These are phyloP conservation scores for Drosophila mettleri DNA, from an alignment of 2,888 invertebrate species.

Conservation along the genomic window DNA sequence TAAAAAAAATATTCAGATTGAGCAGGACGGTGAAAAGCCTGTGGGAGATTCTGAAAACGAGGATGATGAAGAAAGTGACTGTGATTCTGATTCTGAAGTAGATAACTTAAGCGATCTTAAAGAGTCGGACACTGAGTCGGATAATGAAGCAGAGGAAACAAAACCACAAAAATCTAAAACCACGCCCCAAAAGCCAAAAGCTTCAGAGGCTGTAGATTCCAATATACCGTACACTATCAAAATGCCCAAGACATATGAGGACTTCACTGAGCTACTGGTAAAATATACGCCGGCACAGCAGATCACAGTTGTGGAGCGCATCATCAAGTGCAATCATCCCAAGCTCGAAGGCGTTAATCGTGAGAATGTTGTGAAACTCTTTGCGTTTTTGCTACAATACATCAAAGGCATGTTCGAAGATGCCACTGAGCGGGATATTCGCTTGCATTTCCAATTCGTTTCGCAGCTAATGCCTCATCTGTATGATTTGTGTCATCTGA, in stretches of 20 bases:
- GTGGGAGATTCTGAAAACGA: conserved; percentile 55
- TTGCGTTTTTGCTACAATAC: conserved; percentile 91
- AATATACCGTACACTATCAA: conserved; percentile 86
- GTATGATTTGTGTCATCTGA: conserved; percentile 90
- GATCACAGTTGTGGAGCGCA: conserved; percentile 90
- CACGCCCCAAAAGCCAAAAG: conserved; percentile 11
- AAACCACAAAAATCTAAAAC: conserved; percentile 18
- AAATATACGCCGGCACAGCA: conserved; percentile 89
- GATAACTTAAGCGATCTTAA: conserved; percentile 84
- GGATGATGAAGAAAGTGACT: conserved; percentile 66
- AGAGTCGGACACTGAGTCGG: conserved; percentile 83
- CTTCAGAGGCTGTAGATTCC: conserved; percentile 10
- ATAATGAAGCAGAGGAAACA: conserved; percentile 80
- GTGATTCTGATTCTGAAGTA: conserved; percentile 81
- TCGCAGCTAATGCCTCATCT: conserved; percentile 87
- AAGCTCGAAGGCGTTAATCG: conserved; percentile 92
- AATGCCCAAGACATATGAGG: conserved; percentile 88
- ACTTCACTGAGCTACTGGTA: conserved; percentile 87
- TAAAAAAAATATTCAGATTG: conserved; percentile 50
- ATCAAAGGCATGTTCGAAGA: conserved; percentile 88
- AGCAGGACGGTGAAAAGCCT: conserved; percentile 64
- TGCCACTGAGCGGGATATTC: conserved; percentile 83
- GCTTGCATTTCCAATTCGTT: conserved; percentile 87
- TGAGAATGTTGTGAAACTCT: conserved; percentile 90
- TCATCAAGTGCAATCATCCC: conserved; percentile 95